Base-by-base conservation (phyloP, 2,888 invertebrate genomes). In the Mactromeris polynyma region DNA sequence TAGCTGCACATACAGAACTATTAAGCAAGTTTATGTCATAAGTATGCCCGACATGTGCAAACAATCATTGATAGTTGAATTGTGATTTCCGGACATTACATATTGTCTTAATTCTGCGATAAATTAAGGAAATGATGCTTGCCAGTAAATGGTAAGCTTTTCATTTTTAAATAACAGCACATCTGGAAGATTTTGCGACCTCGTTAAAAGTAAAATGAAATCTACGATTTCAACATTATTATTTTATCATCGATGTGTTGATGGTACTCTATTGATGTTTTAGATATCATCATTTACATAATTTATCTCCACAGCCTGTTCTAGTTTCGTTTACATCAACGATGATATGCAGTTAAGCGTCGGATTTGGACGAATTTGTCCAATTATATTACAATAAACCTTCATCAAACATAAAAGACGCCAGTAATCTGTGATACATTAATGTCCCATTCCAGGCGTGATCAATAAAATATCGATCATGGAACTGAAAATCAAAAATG, bases 381-480 rank as follows among this genome's bases (percentile, higher is more conserved):
- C 58, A 64, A 21, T 58, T 58, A 26, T 58, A 58, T 26, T 26
- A 64, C 7, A n/a, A 81, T 26, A 46, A 81, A 46, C 31, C 58
- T 58, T 21, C 58, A 33, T 54, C 38, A 81, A 81, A 81, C 21
- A 81, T 54, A 51, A 21, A 81, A 33, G 36, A n/a, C 81, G 81
- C 26, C 33, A 31, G 9, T 83, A 77, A 83, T 83, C 42, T 46
- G 33, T 11, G 31, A 83, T 42, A 19, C 33, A 83, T 69, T 83
- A 69, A 77, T 69, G 33, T 83, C 73, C 38, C 46, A 51, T 46
- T 73, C 69, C 42, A 19, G 31, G 21, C 33, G 38, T 19, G 42
- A 46, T 83, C 83, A 46, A 83, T 83, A 46, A 58, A 83, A 83
- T 83, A 83, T 83, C 46, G 83, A 83, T 83, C n/a, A 64, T 64